These are phyloP conservation scores for Meloidogyne chitwoodi DNA, from an alignment of 1,140 invertebrate genomes.

Conservation along the genomic window DNA sequence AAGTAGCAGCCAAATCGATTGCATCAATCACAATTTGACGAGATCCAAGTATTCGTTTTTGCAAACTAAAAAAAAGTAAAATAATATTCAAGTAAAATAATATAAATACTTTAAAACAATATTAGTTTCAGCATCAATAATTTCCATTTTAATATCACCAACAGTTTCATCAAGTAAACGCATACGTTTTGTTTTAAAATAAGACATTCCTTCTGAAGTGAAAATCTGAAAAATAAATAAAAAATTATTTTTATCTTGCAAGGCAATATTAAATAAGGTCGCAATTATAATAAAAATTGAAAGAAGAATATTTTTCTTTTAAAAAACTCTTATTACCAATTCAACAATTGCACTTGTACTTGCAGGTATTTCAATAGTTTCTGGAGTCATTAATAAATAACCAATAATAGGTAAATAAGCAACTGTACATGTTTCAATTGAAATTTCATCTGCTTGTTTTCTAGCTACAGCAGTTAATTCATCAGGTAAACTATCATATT, in stretches of 20 bases:
- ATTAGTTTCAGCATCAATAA: slow-evolving; percentile 55
- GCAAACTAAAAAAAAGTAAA: slow-evolving; percentile 39
- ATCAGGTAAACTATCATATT: slow-evolving; percentile 40
- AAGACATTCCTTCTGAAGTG: slow-evolving; percentile 30
- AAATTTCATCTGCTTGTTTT: slow-evolving; percentile 38
- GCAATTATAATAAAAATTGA: too few relatives aligned
- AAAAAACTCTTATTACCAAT: slow-evolving; percentile 11
- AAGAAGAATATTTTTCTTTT: too few relatives aligned
- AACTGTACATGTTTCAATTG: slow-evolving; percentile 41
- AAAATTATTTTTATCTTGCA: neutral
- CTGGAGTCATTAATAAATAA: slow-evolving; percentile 48
- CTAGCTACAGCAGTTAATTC: slow-evolving; percentile 47
- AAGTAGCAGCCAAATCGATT: slow-evolving; percentile 39
- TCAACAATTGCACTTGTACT: slow-evolving; percentile 10
- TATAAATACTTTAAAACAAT: slow-evolving; percentile 43
- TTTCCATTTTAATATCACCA: slow-evolving; percentile 55
- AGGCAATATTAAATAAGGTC: too few relatives aligned
- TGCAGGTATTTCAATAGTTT: slow-evolving; percentile 22
- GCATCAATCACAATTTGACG: slow-evolving; percentile 28
- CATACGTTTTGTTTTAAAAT: slow-evolving; percentile 48
- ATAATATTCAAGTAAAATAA: neutral
- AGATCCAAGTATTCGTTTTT: slow-evolving; percentile 35
- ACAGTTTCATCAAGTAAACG: slow-evolving; percentile 42
- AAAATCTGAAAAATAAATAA: slow-evolving; percentile 32
- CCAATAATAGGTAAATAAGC: slow-evolving; percentile 56